These are phyloP conservation scores for Huso huso DNA, from an alignment of 2,797 vertebrate species.

Conservation along the genomic window DNA sequence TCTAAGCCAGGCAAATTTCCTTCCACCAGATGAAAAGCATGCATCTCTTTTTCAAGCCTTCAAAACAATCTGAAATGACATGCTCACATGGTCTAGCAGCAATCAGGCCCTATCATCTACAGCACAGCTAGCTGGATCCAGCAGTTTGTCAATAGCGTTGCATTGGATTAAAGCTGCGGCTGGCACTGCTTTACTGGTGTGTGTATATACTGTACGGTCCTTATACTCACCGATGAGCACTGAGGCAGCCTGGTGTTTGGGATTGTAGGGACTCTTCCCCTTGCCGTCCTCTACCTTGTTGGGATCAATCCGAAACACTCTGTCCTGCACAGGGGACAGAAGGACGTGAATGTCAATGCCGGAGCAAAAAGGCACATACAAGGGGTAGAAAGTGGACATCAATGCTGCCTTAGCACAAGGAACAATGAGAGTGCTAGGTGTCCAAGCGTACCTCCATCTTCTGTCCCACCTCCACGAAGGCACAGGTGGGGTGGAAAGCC, in stretches of 20 bases:
- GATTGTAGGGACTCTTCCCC: slow-evolving; percentile 91
- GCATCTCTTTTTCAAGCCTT: too few species aligned
- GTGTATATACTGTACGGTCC: too few species aligned
- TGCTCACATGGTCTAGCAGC: too few species aligned
- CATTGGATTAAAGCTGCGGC: too few species aligned
- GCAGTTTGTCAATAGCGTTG: too few species aligned
- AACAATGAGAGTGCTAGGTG: neutral
- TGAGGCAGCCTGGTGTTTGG: slow-evolving; percentile 74
- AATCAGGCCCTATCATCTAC: too few species aligned
- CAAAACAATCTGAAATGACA: too few species aligned
- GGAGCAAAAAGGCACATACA: neutral
- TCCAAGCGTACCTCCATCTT: slow-evolving; percentile 68
- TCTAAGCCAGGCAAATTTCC: too few species aligned
- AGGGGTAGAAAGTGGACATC: neutral
- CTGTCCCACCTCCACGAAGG: slow-evolving; percentile 81
- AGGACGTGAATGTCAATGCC: neutral
- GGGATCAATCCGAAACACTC: slow-evolving; percentile 71
- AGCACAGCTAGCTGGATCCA: too few species aligned
- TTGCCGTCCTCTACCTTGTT: slow-evolving; percentile 77
- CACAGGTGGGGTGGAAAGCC: slow-evolving; percentile 89
- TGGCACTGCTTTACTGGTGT: too few species aligned
- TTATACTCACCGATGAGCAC: slow-evolving; percentile 75
- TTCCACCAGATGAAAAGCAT: too few species aligned
- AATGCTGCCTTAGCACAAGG: neutral
- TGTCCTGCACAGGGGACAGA: slow-evolving; percentile 56